phyloP scores from a whole-genome alignment of 37 sponge, comb jelly and placozoan genomes.

The Eunapius fragilis region DNA sequence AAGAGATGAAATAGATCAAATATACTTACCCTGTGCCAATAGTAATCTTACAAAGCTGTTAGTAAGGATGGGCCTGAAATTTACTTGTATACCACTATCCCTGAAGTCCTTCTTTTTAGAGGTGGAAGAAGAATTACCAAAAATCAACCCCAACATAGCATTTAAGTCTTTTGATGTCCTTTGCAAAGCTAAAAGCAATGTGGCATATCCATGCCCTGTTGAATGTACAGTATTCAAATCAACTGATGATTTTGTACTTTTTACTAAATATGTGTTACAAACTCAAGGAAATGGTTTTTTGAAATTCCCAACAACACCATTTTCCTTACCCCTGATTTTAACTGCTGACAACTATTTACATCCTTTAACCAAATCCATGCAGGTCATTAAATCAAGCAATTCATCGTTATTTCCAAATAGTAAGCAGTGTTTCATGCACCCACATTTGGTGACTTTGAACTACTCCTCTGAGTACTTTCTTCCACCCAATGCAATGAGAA shows the following conservation, averaged over 20 bases:
- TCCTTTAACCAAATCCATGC: background rate
- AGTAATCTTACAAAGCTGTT: too few species aligned
- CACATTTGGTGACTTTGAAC: conserved; percentile 21
- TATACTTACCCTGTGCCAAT: conserved; percentile 7
- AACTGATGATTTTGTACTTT: conserved; percentile 16
- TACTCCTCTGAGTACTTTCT: conserved; percentile 8
- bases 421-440: conserved; percentile 21
- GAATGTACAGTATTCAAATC: conserved; percentile 12
- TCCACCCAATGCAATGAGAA: too few species aligned
- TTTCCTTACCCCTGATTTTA: conserved; percentile 15
- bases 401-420: conserved; percentile 15
- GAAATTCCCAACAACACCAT: conserved; percentile 31
- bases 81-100: background rate
- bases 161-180: conserved; percentile 2
- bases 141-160: background rate
- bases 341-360: conserved; percentile 29
- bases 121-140: background rate
- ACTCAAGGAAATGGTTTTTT: background rate
- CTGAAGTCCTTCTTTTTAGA: background rate
- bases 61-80: conserved; percentile 16
- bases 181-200: background rate
- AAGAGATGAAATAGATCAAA: background rate
- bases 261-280: conserved; percentile 3
- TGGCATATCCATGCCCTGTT: conserved; percentile 4
- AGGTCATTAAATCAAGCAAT: background rate